phyloP scores from a whole-genome alignment of 2,888 invertebrate species.

The Erebia epiphron region DNA sequence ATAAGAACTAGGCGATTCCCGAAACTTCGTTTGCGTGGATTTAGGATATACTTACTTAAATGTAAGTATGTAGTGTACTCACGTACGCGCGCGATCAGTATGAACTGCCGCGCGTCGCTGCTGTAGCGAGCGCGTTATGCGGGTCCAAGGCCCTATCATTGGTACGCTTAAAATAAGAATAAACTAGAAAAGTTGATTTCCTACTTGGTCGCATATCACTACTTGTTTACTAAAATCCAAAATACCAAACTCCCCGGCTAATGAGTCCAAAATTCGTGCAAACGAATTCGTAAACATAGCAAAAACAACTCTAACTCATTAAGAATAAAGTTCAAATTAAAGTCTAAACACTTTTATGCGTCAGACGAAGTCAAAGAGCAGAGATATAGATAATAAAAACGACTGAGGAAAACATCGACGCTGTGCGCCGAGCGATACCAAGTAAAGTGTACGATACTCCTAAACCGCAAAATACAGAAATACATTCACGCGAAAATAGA shows the following conservation, averaged over 20 bases:
- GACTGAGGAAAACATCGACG: constrained; percentile 70
- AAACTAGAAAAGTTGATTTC: constrained; percentile 39
- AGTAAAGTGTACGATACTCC: constrained; percentile 36
- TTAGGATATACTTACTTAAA: no score
- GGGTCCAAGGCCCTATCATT: background rate
- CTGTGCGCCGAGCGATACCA: constrained; percentile 42
- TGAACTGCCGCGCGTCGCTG: no score
- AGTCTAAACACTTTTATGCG: constrained; percentile 55
- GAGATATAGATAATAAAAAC: constrained; percentile 74
- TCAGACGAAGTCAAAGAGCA: constrained; percentile 79
- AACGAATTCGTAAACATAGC: constrained; percentile 43
- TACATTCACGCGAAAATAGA: constrained; percentile 26
- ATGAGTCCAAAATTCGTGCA: constrained; percentile 73
- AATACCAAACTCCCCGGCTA: constrained; percentile 71
- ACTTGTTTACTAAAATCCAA: constrained; percentile 69
- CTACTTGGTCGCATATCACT: constrained; percentile 57
- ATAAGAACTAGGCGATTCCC: no score
- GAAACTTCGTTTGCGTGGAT: no score
- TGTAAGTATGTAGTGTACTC: no score
- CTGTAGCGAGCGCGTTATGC: no score
- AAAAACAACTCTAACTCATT: constrained; percentile 51
- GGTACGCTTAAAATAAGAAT: constrained; percentile 10
- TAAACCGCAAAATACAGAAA: constrained; percentile 37
- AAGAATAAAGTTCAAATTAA: constrained; percentile 57
- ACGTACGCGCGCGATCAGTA: no score